Base-by-base conservation (phyloP, 2,797 vertebrate species). In the Tolypeutes matacus region DNA sequence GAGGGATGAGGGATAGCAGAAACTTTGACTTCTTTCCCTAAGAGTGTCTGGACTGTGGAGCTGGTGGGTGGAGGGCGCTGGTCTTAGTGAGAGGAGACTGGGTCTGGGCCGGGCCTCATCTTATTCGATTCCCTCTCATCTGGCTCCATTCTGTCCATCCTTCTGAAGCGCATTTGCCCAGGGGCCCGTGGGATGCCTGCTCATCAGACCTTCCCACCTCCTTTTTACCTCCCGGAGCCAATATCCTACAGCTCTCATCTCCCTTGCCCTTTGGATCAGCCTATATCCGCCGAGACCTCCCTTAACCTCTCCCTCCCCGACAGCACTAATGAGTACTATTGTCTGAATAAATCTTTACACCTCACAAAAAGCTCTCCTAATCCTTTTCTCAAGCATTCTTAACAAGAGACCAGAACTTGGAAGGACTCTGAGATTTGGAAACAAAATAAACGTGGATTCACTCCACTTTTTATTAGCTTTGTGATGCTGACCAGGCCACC, bases 391-490 rank as follows among this genome's bases (percentile, higher is more conserved):
- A 58, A 78, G 42, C 62, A 70, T 93, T 81, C 67, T 78, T 67
- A 76, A 65, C 49, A 85, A 89, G 73, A 95, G 34, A 60, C 36
- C 53, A 72, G 86, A 78, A 65, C 18, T 62, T 84, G 81, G 34
- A 93, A 95, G 85, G 82, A 86, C 77, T 86, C 62, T 29, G 49
- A 67, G 39, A 27, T 92, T 95, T 88, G 65, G 77, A 93, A 67
- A 49, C 60, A 70, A 42, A 76, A 86, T 82, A 76, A 87, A 80
- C 62, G 73, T 87, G 70, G 46, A 49, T 62, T 83, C 70, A 42
- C 80, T 77, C 15, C 36, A 11, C n/a, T 15, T 72, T 96, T 96
- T 90, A 95, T 91, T 96, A 95, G 95, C 94, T 95, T 67, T 85
- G 78, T 58, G 94, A 92, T 95, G 96, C 96, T 86, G 27, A 70